Base-by-base conservation (phyloP, 1,140 invertebrate genomes). In the Zaprionus gabonicus region DNA sequence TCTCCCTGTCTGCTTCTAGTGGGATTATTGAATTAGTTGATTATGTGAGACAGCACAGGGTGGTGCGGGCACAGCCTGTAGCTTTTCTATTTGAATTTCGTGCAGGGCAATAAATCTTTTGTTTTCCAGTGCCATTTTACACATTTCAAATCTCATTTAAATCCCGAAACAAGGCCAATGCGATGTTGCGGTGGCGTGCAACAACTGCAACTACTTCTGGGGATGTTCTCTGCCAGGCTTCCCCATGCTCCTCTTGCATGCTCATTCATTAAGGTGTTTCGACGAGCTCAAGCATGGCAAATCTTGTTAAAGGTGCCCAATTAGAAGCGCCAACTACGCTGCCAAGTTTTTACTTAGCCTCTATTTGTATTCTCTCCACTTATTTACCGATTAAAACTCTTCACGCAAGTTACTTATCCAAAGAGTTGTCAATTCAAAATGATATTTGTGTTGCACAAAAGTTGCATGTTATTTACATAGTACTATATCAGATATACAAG, bases 21-120 rank as follows among this genome's bases (percentile, higher is more conserved):
- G 57, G 83, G 80, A 75, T 88, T 87, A 87, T 87, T 87, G 84
- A 87, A 87, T 87, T 83, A 81, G 80, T 87, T 87, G 76, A 87
- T 87, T 78, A 80, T 78, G 62, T 65, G 38, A 20, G 20, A 4
- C 74, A 23, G 65, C 66, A 51, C 17, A 55, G 53, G 41, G 17
- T 20, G 56, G 9, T 20, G 38, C 25, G 28, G 34, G 51, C 28
- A 51, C 28, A 51, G 74, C 20, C 56, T 66, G 65, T 65, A 65
- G 67, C 71, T 71, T 78, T 80, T 67, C 75, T 78, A 74, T 74
- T 71, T 75, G 41, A 55, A 49, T 53, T 64, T 28, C 49, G 25
- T 72, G 46, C 44, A 51, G 20, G 28, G 60, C 84, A 72, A 87
- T 87, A 87, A 87, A 87, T 87, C 78, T 83, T 72, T 63, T 78